These are phyloP conservation scores for Jaculus jaculus DNA, from an alignment of 2,113 vertebrate species.

Conservation along the genomic window DNA sequence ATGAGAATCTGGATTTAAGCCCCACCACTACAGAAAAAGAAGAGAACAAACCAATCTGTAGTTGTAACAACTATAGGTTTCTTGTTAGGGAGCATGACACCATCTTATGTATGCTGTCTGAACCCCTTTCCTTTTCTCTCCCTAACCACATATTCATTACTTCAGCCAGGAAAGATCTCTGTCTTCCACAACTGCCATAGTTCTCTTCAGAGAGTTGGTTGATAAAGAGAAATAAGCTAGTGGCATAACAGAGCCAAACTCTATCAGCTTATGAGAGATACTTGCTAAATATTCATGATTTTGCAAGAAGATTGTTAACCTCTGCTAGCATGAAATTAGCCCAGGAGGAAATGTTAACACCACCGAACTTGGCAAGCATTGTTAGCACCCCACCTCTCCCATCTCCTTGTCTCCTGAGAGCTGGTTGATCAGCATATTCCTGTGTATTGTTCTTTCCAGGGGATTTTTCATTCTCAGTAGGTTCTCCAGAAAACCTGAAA, in stretches of 20 bases:
- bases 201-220: background rate
- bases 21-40: background rate
- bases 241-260: background rate
- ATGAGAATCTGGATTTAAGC: background rate
- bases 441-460: background rate
- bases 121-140: background rate
- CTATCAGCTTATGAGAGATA: background rate
- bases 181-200: background rate
- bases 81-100: background rate
- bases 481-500: background rate
- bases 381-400: background rate
- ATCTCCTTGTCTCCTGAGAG: background rate
- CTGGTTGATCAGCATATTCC: background rate
- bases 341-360: background rate
- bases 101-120: background rate
- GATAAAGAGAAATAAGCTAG: slow-evolving; percentile 19
- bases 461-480: background rate
- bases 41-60: background rate
- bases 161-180: background rate
- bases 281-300: background rate
- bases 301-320: background rate
- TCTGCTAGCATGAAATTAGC: slow-evolving; percentile 13
- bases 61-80: background rate
- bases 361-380: background rate
- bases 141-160: background rate